phyloP scores from a whole-genome alignment of 2,797 vertebrate species.

The Chelon auratus region DNA sequence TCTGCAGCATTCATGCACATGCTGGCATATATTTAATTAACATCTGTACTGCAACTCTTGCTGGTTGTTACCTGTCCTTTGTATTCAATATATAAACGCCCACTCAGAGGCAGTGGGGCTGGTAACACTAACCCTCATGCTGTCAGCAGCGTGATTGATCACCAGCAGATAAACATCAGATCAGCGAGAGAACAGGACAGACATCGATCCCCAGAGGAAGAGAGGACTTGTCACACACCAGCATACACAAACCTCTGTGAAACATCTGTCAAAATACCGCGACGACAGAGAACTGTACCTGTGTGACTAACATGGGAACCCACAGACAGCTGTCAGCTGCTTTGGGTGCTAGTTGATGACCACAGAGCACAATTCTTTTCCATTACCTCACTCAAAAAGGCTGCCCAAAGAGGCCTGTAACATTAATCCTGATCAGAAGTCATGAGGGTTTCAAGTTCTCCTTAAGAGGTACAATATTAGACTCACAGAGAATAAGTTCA shows the following conservation, averaged over 20 bases:
- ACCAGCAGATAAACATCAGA: conserved; percentile 83
- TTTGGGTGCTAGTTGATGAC: conserved; percentile 62
- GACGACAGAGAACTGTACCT: conserved; percentile 73
- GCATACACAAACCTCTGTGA: conserved; percentile 77
- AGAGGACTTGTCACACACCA: conserved; percentile 79
- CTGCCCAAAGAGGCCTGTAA: conserved; percentile 5
- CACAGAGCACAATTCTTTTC: conserved; percentile 36
- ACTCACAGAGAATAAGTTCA: conserved; percentile 4
- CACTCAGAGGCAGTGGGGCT: conserved; percentile 55
- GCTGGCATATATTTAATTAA: conserved; percentile 26
- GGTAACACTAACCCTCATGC: conserved; percentile 78
- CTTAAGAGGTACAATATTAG: conserved; percentile 2
- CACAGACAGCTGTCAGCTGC: conserved; percentile 74
- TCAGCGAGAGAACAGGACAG: conserved; percentile 79
- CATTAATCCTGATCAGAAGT: neutral
- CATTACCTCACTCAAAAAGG: conserved; percentile 31
- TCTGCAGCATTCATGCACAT: neutral
- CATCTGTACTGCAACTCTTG: conserved; percentile 13
- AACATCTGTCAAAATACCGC: conserved; percentile 82
- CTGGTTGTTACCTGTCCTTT: conserved; percentile 48
- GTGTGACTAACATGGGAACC: conserved; percentile 73
- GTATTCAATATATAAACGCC: conserved; percentile 39
- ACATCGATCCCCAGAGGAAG: conserved; percentile 83
- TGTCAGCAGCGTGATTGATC: conserved; percentile 84
- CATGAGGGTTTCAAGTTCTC: neutral